Conservation (phyloP, 1,140 invertebrate genomes). For the Neodiprion lecontei region DNA sequence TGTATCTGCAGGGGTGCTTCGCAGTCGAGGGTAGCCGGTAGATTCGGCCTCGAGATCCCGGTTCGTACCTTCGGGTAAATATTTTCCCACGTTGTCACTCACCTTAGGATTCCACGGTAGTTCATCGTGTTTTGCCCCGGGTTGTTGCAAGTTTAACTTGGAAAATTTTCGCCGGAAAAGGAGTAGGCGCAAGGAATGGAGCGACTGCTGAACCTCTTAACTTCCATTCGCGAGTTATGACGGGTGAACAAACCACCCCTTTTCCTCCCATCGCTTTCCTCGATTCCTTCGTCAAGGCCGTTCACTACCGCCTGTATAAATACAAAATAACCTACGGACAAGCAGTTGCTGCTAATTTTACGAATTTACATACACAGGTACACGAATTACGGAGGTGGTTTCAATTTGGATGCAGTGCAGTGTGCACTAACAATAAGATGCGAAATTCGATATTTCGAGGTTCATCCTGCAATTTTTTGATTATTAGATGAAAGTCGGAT, state of each 20-base stretch:
- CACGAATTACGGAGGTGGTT: no score
- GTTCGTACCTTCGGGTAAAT: slow-evolving; percentile 6
- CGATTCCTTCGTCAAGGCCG: not conserved
- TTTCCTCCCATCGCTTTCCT: slow-evolving; percentile 1
- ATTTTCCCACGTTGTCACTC: slow-evolving; percentile 19
- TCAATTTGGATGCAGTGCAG: no score
- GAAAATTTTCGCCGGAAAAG: not conserved
- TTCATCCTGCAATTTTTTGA: no score
- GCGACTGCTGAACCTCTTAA: not conserved
- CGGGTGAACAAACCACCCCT: not conserved
- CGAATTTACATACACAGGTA: no score
- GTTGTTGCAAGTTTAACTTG: not conserved
- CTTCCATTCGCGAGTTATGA: slow-evolving; percentile 9
- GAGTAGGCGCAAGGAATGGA: not conserved
- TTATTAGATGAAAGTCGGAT: no score
- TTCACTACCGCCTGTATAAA: no score
- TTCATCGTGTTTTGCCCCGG: slow-evolving; percentile 13
- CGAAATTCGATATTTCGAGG: no score
- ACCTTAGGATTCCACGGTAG: slow-evolving; percentile 13
- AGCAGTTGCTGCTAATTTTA: no score
- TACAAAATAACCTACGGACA: no score
- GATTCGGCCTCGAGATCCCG: not conserved
- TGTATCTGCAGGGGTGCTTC: not conserved
- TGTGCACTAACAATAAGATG: no score
- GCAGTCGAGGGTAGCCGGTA: not conserved